Evolutionary conservation across 23 tunicate species (phyloP).

Genomic region (Ascidia mentula): DNA sequence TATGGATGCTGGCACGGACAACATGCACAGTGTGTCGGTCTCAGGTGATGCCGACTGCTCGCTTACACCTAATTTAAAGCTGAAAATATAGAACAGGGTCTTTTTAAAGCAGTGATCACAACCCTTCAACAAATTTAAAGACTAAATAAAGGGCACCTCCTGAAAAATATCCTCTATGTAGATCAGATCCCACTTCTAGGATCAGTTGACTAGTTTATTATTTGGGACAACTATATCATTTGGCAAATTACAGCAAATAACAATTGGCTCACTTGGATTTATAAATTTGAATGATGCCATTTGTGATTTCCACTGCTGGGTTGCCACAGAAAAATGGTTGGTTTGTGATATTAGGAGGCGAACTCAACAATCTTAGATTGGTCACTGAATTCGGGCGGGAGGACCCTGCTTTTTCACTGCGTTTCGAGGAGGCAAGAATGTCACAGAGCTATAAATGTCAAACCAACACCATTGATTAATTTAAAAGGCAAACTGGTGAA

Average conservation of each 20-base stretch:
- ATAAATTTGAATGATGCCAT: conserved; percentile 88
- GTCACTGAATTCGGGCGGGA: not conserved
- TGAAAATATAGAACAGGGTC: conserved; percentile 14
- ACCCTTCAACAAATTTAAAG: not conserved
- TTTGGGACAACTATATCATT: not conserved
- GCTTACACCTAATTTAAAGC: conserved; percentile 33
- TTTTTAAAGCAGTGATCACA: not conserved
- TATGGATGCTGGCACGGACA: conserved; percentile 85
- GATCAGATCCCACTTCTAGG: not conserved
- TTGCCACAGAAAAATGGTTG: conserved; percentile 82
- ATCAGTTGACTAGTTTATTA: not conserved
- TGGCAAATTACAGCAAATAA: not conserved
- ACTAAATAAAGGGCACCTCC: too few species aligned
- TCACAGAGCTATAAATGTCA: not conserved
- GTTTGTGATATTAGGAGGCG: conserved; percentile 10
- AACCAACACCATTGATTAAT: too few species aligned
- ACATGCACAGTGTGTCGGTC: conserved; percentile 79
- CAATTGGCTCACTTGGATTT: conserved; percentile 59
- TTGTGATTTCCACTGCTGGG: conserved; percentile 81
- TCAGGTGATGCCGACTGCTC: conserved; percentile 51
- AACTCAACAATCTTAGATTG: not conserved
- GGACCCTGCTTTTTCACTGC: not conserved
- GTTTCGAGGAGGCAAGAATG: not conserved
- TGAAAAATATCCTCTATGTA: too few species aligned
- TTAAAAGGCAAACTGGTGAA: too few species aligned